Percentiles rank a stretch among this genome's conserved stretches.
These are phyloP conservation scores for Rhimphoctona megacephalus DNA, from an alignment of 2,888 invertebrate genomes.

Conservation along the genomic window DNA sequence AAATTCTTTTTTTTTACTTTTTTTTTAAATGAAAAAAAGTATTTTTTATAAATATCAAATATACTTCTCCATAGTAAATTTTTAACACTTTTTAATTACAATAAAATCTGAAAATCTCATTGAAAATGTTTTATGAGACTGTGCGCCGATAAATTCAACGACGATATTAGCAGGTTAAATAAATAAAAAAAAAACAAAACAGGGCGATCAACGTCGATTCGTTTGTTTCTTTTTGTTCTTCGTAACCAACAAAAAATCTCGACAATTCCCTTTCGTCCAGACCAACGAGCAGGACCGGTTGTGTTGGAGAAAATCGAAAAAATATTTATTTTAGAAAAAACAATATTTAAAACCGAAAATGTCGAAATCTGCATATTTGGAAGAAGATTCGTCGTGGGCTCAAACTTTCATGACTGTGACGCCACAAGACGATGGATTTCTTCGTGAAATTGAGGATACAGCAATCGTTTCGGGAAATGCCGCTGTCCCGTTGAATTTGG, in stretches of 20 bases:
- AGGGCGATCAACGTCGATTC: background rate
- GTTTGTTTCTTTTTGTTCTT: conserved; percentile 21
- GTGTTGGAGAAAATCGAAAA: background rate
- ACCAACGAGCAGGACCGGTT: background rate
- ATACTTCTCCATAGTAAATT: background rate
- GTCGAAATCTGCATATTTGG: conserved; percentile 30
- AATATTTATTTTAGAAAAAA: background rate
- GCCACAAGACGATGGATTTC: conserved; percentile 73
- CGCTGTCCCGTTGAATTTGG: conserved; percentile 63
- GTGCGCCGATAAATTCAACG: no score
- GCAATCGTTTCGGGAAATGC: conserved; percentile 69
- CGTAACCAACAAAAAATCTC: conserved; percentile 35
- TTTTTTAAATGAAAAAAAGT: no score
- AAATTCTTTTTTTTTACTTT: background rate
- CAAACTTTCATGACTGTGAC: conserved; percentile 77
- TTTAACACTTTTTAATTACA: background rate
- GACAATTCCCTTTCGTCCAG: background rate
- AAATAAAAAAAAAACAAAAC: background rate
- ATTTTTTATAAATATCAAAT: background rate
- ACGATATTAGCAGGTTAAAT: background rate
- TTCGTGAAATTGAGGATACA: conserved; percentile 72
- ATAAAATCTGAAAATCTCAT: background rate
- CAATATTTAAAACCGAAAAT: background rate
- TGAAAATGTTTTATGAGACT: background rate
- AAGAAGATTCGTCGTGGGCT: conserved; percentile 71